Evolutionary conservation across 2,888 invertebrate genomes (phyloP).

Genomic region (Brenthis hecate): DNA sequence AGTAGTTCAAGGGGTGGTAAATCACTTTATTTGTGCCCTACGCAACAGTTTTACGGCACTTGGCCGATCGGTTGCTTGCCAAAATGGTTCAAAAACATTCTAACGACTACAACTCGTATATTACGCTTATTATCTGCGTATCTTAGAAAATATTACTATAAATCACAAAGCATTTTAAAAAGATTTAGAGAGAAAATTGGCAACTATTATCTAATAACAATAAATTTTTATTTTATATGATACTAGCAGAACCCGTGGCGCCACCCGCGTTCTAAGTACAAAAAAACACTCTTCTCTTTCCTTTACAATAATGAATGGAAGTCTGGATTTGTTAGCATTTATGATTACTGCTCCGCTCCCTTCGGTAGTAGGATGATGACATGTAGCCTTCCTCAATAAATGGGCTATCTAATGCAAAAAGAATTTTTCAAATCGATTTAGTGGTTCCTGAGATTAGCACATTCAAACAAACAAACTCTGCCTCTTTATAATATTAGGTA

Average conservation of each 20-base stretch:
- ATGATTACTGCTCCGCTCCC: too few relatives aligned
- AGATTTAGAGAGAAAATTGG: slow-evolving; percentile 16
- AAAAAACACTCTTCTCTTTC: too few relatives aligned
- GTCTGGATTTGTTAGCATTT: too few relatives aligned
- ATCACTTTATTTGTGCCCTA: slow-evolving; percentile 29
- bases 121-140: slow-evolving; percentile 24
- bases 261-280: background rate
- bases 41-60: slow-evolving; percentile 28
- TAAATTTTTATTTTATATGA: background rate
- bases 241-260: too few relatives aligned
- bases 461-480: too few relatives aligned
- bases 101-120: slow-evolving; percentile 26
- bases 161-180: slow-evolving; percentile 21
- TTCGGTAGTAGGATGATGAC: too few relatives aligned
- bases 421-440: too few relatives aligned
- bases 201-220: slow-evolving; percentile 1
- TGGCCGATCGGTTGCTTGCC: slow-evolving; percentile 26
- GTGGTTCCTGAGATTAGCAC: too few relatives aligned
- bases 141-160: slow-evolving; percentile 25
- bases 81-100: slow-evolving; percentile 28
- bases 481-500: too few relatives aligned
- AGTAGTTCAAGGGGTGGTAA: slow-evolving; percentile 24
- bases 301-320: too few relatives aligned
- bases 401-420: too few relatives aligned
- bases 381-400: too few relatives aligned